Evolutionary conservation across 2,113 vertebrate species (phyloP).

Genomic region (Telmatochromis sp.): DNA sequence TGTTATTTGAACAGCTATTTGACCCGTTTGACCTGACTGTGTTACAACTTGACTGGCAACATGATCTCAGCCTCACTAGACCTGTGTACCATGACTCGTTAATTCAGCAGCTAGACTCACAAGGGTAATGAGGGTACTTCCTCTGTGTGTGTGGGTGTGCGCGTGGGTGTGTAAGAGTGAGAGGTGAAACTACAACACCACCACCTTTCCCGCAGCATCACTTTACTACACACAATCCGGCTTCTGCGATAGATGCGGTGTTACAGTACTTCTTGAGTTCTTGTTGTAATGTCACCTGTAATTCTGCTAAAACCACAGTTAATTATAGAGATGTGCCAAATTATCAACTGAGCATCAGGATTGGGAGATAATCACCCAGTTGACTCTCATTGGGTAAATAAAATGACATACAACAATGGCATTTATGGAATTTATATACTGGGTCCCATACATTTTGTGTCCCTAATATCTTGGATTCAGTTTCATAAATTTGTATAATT

Average conservation of each 20-base stretch:
- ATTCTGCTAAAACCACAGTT: neutral
- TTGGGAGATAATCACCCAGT: neutral
- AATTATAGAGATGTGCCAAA: neutral
- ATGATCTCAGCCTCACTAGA: conserved; percentile 8
- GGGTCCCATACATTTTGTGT: neutral
- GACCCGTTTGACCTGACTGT: conserved; percentile 54
- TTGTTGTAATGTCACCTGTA: neutral
- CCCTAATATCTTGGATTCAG: neutral
- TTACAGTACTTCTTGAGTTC: neutral
- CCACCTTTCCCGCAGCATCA: conserved; percentile 1
- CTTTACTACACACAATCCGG: neutral
- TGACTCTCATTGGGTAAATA: neutral
- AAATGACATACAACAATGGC: neutral
- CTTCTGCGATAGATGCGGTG: neutral
- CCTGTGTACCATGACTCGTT: conserved; percentile 23
- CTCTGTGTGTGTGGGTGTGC: neutral
- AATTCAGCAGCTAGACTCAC: conserved; percentile 30
- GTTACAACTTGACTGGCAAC: conserved; percentile 43
- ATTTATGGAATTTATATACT: neutral
- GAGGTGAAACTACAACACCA: neutral
- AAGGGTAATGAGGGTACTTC: neutral
- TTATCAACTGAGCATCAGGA: neutral
- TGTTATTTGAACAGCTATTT: conserved; percentile 65
- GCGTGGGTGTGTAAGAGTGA: neutral
- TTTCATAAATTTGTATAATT: neutral